A percentile compares a stretch with the other conserved stretches of the same genome.
Conservation (phyloP, 1,140 invertebrate species). For the Asbolus verrucosus region DNA sequence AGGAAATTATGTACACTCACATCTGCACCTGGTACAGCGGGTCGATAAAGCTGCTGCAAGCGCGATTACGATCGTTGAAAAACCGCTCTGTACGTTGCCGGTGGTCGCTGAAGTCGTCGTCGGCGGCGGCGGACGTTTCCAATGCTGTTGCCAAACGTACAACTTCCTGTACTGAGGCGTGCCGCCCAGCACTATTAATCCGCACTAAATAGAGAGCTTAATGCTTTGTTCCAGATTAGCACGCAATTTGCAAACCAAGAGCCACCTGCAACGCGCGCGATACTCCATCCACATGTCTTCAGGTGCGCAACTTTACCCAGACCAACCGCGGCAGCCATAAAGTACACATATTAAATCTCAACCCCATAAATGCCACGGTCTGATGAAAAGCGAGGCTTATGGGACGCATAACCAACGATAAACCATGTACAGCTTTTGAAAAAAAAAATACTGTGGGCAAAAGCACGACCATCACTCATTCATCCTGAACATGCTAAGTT, state of each 20-base stretch:
- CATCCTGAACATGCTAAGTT: no score
- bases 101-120: neutral
- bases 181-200: conserved; percentile 42
- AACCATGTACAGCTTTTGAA: no score
- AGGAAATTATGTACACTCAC: conserved; percentile 49
- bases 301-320: no score
- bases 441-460: no score
- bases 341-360: no score
- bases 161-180: conserved; percentile 39
- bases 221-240: conserved; percentile 44
- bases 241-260: conserved; percentile 44
- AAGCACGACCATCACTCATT: no score
- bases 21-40: conserved; percentile 45
- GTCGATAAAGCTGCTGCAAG: conserved; percentile 43
- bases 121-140: conserved; percentile 15
- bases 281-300: conserved; percentile 1
- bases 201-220: conserved; percentile 47
- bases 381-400: no score
- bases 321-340: no score
- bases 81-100: conserved; percentile 24
- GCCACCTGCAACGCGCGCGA: conserved; percentile 39
- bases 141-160: conserved; percentile 41
- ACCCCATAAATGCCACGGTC: no score
- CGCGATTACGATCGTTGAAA: conserved; percentile 37
- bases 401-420: no score